Base-by-base conservation (phyloP, 2,113 vertebrate species). In the Elaphurus davidianus region DNA sequence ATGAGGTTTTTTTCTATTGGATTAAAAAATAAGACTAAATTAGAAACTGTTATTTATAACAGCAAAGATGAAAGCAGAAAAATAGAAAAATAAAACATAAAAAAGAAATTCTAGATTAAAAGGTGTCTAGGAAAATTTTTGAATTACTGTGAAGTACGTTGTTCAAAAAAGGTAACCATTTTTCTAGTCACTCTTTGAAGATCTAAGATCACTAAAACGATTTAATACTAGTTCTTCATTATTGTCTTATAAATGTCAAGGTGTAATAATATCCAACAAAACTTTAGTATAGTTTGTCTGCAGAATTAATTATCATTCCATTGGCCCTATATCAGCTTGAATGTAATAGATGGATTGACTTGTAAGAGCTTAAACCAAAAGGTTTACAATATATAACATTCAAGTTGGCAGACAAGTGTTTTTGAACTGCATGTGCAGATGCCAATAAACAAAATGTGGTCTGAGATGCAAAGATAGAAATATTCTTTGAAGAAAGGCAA, bases 401-500 rank as follows among this genome's bases (percentile, higher is more conserved):
- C 98, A 98, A 98, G 91, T 91, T 98, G 98, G 98, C 98, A 99
- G 98, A 99, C 98, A 98, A 98, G 98, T 96, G 87, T 99, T 99
- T 99, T 99, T 98, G 99, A 99, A 99, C 98, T 97, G 97, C 96
- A 84, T 97, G 97, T 91, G 97, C 98, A 97, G 98, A 98, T 74
- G n/a, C 95, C 98, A 98, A 98, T 98, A 99, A 99, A 99, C 98
- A 98, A 98, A 98, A 98, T 92, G 94, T 96, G 96, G 45, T 96
- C 94, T 95, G 4, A 98, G 98, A 97, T 95, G 33, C 98, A 98
- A 98, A 99, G 98, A 97, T 95, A n/a, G 98, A 98, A 98, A 98
- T 97, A 95, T 91, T 99, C 98, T 98, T 97, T 98, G 98, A 79
- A 95, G 81, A 98, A 98, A 99, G 98, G 98, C 96, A 98, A 98